Evolutionary conservation across 2,113 vertebrate genomes (phyloP).

Genomic region (Rhegmatorhina hoffmannsi): DNA sequence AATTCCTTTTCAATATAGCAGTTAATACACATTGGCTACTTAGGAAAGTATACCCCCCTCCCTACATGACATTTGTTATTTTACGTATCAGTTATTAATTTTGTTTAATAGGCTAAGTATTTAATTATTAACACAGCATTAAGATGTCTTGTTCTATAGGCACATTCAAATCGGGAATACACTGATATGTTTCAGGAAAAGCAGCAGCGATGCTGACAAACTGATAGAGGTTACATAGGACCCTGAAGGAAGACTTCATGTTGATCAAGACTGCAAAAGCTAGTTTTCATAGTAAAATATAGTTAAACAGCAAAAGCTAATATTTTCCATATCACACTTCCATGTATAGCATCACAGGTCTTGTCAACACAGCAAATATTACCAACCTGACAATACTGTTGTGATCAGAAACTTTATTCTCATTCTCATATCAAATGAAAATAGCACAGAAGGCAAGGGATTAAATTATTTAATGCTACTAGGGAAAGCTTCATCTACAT

Average conservation of each 20-base stretch:
- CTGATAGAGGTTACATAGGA: fast-evolving
- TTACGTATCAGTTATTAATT: background rate
- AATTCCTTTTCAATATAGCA: background rate
- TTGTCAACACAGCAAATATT: background rate
- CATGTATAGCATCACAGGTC: background rate
- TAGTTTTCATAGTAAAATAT: background rate
- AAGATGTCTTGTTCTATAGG: background rate
- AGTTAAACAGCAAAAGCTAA: background rate
- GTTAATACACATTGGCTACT: background rate
- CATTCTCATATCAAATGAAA: background rate
- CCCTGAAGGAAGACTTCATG: background rate
- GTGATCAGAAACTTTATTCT: background rate
- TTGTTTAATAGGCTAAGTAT: background rate
- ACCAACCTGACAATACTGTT: background rate
- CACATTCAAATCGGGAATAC: background rate
- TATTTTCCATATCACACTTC: background rate
- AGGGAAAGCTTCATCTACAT: background rate
- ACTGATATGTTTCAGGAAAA: background rate
- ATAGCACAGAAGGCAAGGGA: background rate
- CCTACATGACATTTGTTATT: background rate
- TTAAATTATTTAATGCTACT: background rate
- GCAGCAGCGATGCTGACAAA: background rate
- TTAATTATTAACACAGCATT: background rate
- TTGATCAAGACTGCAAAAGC: background rate
- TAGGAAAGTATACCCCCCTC: background rate